A percentile compares a stretch with the other conserved stretches of the same genome.
Evolutionary conservation across 1,140 invertebrate genomes (phyloP).

Genomic region (Orius laevigatus): DNA sequence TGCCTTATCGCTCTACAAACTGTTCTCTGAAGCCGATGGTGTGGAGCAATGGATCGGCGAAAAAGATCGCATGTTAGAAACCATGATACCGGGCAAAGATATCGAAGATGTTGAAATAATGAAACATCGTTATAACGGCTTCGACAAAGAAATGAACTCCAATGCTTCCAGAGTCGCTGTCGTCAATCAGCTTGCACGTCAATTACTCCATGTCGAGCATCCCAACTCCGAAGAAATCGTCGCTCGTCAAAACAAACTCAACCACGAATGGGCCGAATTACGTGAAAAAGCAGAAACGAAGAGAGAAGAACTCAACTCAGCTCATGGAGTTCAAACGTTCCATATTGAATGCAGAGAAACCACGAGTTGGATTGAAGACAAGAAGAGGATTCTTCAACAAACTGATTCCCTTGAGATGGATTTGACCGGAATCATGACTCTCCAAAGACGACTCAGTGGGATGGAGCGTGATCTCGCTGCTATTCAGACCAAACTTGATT

Average conservation of each 20-base stretch:
- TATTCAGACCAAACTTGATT: slow-evolving; percentile 91
- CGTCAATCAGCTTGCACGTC: slow-evolving; percentile 90
- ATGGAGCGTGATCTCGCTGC: slow-evolving; percentile 98
- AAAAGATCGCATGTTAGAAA: slow-evolving; percentile 95
- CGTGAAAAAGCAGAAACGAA: slow-evolving; percentile 83
- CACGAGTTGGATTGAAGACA: slow-evolving; percentile 98
- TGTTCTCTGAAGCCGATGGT: slow-evolving; percentile 94
- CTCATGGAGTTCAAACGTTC: slow-evolving; percentile 97
- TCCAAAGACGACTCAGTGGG: slow-evolving; percentile 77
- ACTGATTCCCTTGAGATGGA: slow-evolving; percentile 82
- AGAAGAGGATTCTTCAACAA: slow-evolving; percentile 90
- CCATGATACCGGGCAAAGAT: slow-evolving; percentile 92
- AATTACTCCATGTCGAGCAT: slow-evolving; percentile 90
- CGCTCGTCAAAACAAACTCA: slow-evolving; percentile 70
- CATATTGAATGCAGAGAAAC: slow-evolving; percentile 99
- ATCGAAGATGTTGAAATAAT: slow-evolving; percentile 99
- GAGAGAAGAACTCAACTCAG: slow-evolving; percentile 83
- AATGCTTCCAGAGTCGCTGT: slow-evolving; percentile 92
- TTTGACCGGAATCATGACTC: slow-evolving; percentile 71
- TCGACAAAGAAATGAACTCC: slow-evolving; percentile 98
- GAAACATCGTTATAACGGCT: slow-evolving; percentile 98
- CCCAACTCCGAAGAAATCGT: slow-evolving; percentile 93
- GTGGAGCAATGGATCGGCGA: slow-evolving; percentile 98
- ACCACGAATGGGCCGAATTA: slow-evolving; percentile 72
- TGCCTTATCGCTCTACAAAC: slow-evolving; percentile 90